These are phyloP conservation scores for Troilus luridus DNA, from an alignment of 2,888 invertebrate species.

Conservation along the genomic window DNA sequence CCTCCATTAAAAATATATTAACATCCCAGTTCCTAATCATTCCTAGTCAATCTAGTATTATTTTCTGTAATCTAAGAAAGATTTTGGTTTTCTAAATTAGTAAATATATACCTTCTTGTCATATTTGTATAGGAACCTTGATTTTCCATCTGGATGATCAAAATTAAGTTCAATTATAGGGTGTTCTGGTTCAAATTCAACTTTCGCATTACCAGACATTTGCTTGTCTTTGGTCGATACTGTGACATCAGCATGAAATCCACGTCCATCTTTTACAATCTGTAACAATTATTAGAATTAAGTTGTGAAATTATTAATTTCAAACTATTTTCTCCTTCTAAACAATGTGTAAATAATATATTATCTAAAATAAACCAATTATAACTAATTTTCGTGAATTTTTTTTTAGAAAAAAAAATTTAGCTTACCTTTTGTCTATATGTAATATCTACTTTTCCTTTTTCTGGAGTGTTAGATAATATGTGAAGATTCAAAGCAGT, in stretches of 20 bases:
- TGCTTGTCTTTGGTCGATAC: slow-evolving; percentile 74
- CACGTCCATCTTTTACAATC: slow-evolving; percentile 64
- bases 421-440: slow-evolving; percentile 68
- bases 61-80: background rate
- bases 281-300: slow-evolving; percentile 50
- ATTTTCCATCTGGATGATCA: slow-evolving; percentile 72
- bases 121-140: slow-evolving; percentile 70
- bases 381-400: background rate
- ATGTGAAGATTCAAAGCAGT: slow-evolving; percentile 71
- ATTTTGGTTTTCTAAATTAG: background rate
- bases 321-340: background rate
- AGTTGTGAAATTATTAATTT: background rate
- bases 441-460: slow-evolving; percentile 68
- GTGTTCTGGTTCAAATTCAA: slow-evolving; percentile 73
- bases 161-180: slow-evolving; percentile 74
- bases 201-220: slow-evolving; percentile 73
- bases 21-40: background rate
- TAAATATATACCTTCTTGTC: slow-evolving; percentile 68
- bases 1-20: background rate
- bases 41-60: background rate
- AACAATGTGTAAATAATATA: background rate
- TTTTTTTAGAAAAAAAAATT: background rate
- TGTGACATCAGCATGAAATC: slow-evolving; percentile 69
- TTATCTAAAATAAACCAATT: background rate
- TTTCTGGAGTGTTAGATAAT: slow-evolving; percentile 70